A percentile compares a stretch with the other conserved stretches of the same genome.
Conservation (phyloP, 2,888 invertebrate species). For the Platycnemis pennipes region DNA sequence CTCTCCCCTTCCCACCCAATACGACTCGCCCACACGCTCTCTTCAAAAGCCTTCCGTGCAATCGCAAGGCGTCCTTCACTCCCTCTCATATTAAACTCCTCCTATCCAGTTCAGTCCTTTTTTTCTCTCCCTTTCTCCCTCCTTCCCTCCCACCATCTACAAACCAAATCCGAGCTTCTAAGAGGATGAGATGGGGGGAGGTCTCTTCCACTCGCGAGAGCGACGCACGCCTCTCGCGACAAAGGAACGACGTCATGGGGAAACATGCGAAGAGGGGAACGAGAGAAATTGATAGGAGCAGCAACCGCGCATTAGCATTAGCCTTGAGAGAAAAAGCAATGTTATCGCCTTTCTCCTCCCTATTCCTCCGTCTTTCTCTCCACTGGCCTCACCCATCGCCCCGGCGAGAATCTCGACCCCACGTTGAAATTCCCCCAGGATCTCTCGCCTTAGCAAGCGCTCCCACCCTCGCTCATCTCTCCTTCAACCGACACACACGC, state of each 20-base stretch:
- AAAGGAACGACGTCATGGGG: not conserved
- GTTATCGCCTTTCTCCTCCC: not conserved
- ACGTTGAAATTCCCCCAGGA: not conserved
- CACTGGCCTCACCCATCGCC: not conserved
- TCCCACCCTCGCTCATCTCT: not conserved
- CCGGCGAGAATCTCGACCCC: not conserved
- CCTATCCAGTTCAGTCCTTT: not conserved
- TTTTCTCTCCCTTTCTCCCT: not conserved
- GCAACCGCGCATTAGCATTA: not conserved
- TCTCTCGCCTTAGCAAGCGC: not conserved
- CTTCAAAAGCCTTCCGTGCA: not conserved
- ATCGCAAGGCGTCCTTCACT: not conserved
- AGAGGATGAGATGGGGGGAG: not conserved
- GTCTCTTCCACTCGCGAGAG: no score
- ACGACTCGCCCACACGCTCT: not conserved
- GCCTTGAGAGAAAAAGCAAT: not conserved
- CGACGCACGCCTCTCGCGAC: no score
- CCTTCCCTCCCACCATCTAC: not conserved
- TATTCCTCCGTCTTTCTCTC: not conserved
- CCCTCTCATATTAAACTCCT: not conserved
- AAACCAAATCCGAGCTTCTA: not conserved
- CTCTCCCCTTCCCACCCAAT: not conserved
- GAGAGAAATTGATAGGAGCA: not conserved
- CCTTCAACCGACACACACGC: no score
- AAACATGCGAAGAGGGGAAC: not conserved